phyloP scores from a whole-genome alignment of 1,140 invertebrate species.

The Trissolcus basalis region DNA sequence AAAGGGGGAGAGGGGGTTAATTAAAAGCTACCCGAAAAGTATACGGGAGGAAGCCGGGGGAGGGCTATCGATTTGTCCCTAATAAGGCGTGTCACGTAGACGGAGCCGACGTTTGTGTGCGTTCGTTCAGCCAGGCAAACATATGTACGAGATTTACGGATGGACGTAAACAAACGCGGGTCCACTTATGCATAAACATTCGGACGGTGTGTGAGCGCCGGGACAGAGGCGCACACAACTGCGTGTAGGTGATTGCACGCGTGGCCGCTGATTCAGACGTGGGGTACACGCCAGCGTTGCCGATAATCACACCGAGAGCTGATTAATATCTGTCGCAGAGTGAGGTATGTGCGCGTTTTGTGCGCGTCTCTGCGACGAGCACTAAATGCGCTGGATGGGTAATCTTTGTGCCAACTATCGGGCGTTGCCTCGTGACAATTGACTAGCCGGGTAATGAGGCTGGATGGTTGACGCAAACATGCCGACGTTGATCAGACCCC shows the following conservation, averaged over 20 bases:
- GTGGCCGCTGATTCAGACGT: conserved; percentile 44
- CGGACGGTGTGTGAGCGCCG: too few relatives aligned
- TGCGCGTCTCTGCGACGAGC: conserved; percentile 18
- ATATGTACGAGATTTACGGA: conserved; percentile 11
- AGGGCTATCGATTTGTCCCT: conserved; percentile 63
- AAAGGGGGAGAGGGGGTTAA: not conserved
- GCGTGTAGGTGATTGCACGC: conserved; percentile 31
- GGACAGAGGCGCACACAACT: not conserved
- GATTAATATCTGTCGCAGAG: conserved; percentile 49
- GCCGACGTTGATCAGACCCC: conserved; percentile 34
- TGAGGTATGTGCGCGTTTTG: conserved; percentile 21
- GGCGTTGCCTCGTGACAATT: conserved; percentile 56
- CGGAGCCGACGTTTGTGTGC: conserved; percentile 7
- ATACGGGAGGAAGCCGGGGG: not conserved
- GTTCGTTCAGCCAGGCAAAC: conserved; percentile 6
- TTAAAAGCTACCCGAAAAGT: not conserved
- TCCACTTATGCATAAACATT: conserved; percentile 42
- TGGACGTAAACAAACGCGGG: conserved; percentile 7
- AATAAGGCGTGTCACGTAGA: conserved; percentile 62
- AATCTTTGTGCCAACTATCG: conserved; percentile 49
- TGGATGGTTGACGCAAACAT: conserved; percentile 44
- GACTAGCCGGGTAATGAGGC: conserved; percentile 45
- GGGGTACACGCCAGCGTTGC: conserved; percentile 41
- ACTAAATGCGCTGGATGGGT: conserved; percentile 36
- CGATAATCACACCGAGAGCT: conserved; percentile 52